Base-by-base conservation (phyloP, 64 coral and sea anemone species). In the Hydrozoanthus tunicans region DNA sequence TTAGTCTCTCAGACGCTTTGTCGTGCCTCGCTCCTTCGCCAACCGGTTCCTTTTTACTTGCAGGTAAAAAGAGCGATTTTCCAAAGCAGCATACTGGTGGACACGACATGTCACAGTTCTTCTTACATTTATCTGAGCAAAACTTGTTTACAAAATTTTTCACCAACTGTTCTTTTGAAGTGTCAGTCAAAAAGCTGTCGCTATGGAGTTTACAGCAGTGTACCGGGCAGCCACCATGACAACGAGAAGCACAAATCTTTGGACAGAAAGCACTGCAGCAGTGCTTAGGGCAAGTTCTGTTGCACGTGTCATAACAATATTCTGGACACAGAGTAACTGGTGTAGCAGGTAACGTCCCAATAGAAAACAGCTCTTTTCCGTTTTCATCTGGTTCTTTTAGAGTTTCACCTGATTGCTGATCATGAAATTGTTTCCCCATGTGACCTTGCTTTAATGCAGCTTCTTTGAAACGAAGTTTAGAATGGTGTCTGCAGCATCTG, bases 41-140 rank as follows among this genome's bases (percentile, higher is more conserved):
- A 69, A 53, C 62, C 77, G 9, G 8, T 60, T 51, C 59, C 25
- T 13, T 85, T 86, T 67, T 81, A 62, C 12, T 13, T 15, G 79
- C 15, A 54, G 89, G 53, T 59, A 90, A 83, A 58, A 66, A 24
- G 25, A 91, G 64, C 4, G 89, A 92, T 17, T 89, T 91, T 23
- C 66, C 59, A 8, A 92, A 70, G 24, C 95, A 97, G 57, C 95
- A 97, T 71, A 97, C 88, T 26, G 95, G 95, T 3, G 95, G 95
- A 59, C 95, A 97, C 8, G 90, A 83, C n/a, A 63, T 62, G 69
- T 93, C 81, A 66, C 95, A 97, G 25, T 84, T 92, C 5, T 51
- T 69, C 55, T 74, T 93, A 55, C 95, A 97, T 15, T 90, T 84
- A 4, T 62, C 70, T 12, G 95, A 93, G 53, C 95, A 97, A 85